These are phyloP conservation scores for Vombatus ursinus DNA, from an alignment of 2,113 vertebrate species.

Conservation along the genomic window DNA sequence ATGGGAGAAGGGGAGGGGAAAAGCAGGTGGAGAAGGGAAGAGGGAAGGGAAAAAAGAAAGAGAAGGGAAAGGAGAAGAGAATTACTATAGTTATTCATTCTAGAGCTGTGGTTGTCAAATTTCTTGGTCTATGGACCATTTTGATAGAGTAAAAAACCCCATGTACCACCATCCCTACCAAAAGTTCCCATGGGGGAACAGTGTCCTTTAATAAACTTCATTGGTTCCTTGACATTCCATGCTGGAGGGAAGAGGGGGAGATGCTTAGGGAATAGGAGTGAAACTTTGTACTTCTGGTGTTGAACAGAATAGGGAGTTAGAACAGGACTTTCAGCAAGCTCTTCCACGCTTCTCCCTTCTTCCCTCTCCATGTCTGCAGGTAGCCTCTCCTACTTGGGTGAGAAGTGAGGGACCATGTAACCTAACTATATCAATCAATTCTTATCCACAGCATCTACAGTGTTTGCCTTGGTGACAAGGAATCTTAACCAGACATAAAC, in stretches of 20 bases:
- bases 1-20: neutral
- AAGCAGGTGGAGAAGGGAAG: neutral
- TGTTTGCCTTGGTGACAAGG: neutral
- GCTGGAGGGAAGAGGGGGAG: neutral
- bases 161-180: neutral
- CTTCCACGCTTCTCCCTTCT: neutral
- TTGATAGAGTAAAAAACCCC: neutral
- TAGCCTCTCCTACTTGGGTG: neutral
- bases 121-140: neutral
- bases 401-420: neutral
- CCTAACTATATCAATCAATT: neutral
- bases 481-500: neutral
- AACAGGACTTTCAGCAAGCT: neutral
- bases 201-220: neutral
- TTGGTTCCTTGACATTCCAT: neutral
- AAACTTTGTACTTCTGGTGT: neutral
- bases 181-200: neutral
- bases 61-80: constrained; percentile 23
- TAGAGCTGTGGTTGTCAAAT: neutral
- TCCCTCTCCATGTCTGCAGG: neutral
- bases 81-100: neutral
- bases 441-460: neutral
- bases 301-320: neutral
- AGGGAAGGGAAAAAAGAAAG: neutral
- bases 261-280: neutral